A percentile compares a stretch with the other conserved stretches of the same genome.
Evolutionary conservation across 2,888 invertebrate genomes (phyloP).

Genomic region (Parnassius glacialis): DNA sequence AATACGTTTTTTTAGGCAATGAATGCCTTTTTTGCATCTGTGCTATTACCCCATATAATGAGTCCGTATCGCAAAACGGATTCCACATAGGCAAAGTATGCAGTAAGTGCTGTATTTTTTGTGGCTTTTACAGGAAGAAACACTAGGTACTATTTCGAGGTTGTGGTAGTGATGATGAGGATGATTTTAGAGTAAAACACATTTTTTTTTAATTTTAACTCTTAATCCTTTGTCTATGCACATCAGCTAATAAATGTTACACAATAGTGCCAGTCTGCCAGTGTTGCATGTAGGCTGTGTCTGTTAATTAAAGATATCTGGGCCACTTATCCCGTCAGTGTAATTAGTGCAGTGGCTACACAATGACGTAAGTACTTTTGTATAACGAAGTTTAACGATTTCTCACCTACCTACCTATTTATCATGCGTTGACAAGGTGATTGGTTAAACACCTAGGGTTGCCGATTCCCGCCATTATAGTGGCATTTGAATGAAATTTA

Average conservation of each 20-base stretch:
- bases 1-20: no score
- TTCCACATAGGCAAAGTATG: no score
- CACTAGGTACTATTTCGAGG: no score
- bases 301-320: constrained; percentile 30
- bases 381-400: constrained; percentile 26
- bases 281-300: constrained; percentile 17
- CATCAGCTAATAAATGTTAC: constrained; percentile 16
- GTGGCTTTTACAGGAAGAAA: no score
- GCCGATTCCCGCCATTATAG: constrained; percentile 13
- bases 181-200: no score
- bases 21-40: no score
- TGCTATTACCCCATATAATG: no score
- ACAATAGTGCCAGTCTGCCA: neutral
- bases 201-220: neutral
- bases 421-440: constrained; percentile 18
- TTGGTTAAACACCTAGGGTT: constrained; percentile 7
- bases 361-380: constrained; percentile 27
- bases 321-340: constrained; percentile 31
- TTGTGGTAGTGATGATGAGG: no score
- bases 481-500: neutral
- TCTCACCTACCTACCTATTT: constrained; percentile 12
- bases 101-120: no score
- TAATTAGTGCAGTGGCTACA: constrained; percentile 30
- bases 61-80: no score
- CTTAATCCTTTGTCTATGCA: constrained; percentile 3